Evolutionary conservation across 2,113 vertebrate genomes (phyloP).

Genomic region (Marmota monax): DNA sequence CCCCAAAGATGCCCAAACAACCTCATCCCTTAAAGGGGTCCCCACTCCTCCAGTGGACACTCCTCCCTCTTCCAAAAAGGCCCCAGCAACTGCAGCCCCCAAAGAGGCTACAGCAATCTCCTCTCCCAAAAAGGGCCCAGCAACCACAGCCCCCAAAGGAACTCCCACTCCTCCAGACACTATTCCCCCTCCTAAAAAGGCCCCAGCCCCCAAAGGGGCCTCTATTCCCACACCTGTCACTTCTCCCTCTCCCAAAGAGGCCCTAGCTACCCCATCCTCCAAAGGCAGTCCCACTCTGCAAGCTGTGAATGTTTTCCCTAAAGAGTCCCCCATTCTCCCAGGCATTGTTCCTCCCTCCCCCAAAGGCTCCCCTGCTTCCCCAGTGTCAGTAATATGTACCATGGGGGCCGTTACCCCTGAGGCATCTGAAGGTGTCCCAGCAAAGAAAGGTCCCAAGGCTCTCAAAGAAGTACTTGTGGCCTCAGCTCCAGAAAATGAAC

Average conservation of each 20-base stretch:
- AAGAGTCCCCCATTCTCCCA: not conserved
- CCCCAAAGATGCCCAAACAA: not conserved
- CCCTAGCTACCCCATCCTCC: not conserved
- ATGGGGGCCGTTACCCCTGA: not conserved
- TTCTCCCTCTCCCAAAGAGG: not conserved
- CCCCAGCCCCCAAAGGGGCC: not conserved
- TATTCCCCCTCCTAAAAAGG: not conserved
- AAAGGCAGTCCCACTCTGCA: not conserved
- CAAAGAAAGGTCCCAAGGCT: constrained; percentile 45
- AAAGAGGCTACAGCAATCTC: not conserved
- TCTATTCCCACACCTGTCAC: not conserved
- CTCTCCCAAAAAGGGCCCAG: not conserved
- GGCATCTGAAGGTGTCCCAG: constrained; percentile 34
- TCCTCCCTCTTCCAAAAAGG: not conserved
- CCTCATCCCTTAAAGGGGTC: not conserved
- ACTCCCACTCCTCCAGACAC: constrained; percentile 44
- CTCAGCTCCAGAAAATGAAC: constrained; percentile 24
- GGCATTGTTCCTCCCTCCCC: not conserved
- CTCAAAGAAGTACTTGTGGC: constrained; percentile 36
- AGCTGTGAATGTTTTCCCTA: not conserved
- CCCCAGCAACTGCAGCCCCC: not conserved
- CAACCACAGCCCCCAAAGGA: constrained; percentile 62
- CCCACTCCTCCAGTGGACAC: not conserved
- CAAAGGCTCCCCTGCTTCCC: not conserved
- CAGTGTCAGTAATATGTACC: not conserved